A percentile compares a stretch with the other conserved stretches of the same genome.
Evolutionary conservation across 2,797 vertebrate species (phyloP).

Genomic region (Thunnus albacares): DNA sequence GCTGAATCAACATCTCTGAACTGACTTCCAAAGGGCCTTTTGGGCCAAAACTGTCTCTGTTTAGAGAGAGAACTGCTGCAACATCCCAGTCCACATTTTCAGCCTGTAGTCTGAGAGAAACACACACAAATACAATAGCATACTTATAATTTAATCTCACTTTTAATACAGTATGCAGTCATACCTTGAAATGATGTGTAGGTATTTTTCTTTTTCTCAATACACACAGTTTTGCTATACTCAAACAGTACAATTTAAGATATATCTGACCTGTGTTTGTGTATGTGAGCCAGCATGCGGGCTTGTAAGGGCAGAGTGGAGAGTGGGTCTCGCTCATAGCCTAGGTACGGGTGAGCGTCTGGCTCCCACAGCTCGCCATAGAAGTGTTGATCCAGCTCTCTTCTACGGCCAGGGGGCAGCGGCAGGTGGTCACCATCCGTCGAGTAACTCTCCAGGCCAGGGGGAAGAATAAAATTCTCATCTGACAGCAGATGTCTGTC

Average conservation of each 20-base stretch:
- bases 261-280: conserved; percentile 87
- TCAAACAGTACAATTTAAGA: neutral
- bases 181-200: neutral
- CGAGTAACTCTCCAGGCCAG: conserved; percentile 83
- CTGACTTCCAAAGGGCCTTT: conserved; percentile 85
- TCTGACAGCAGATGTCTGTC: conserved; percentile 71
- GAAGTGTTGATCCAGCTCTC: conserved; percentile 84
- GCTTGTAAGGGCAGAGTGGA: conserved; percentile 73
- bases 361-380: conserved; percentile 74
- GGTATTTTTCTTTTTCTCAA: neutral
- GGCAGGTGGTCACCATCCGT: conserved; percentile 87
- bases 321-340: conserved; percentile 52
- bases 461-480: conserved; percentile 83
- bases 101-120: conserved; percentile 68
- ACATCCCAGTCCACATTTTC: conserved; percentile 80
- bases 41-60: conserved; percentile 79
- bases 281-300: conserved; percentile 84
- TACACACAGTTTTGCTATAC: neutral
- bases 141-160: neutral
- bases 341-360: conserved; percentile 25
- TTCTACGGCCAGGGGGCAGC: conserved; percentile 77
- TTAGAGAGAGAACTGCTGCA: conserved; percentile 79
- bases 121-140: conserved; percentile 4
- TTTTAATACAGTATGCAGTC: neutral
- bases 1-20: conserved; percentile 84